Conservation (phyloP, 2,113 vertebrate genomes). For the Microtus pennsylvanicus region DNA sequence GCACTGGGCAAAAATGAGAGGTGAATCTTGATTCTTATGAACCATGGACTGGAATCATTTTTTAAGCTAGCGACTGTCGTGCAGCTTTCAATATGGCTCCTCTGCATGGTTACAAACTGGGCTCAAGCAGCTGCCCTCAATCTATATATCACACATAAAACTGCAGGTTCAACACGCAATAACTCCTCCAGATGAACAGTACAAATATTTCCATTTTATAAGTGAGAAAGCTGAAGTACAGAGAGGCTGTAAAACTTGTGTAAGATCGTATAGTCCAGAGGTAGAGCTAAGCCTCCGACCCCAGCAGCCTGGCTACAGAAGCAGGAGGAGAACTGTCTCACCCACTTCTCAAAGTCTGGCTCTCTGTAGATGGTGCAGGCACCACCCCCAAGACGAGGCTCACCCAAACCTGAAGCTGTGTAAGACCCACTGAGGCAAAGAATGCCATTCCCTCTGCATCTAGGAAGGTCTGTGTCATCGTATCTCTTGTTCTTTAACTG, state of each 20-base stretch:
- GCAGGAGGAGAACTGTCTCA: not conserved
- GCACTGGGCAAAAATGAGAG: not conserved
- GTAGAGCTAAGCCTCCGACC: not conserved
- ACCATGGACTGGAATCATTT: not conserved
- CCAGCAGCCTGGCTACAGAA: not conserved
- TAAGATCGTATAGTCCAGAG: fast-evolving
- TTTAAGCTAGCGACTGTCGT: not conserved
- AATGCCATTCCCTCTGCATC: not conserved
- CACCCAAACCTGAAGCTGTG: not conserved
- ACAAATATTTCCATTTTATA: not conserved
- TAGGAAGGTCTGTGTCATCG: not conserved
- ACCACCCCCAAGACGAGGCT: not conserved
- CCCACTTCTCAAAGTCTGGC: not conserved
- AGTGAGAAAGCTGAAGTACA: not conserved
- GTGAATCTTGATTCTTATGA: not conserved
- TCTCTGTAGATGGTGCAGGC: not conserved
- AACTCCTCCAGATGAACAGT: not conserved
- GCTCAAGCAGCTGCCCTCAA: not conserved
- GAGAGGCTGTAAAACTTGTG: not conserved
- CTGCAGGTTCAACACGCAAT: not conserved
- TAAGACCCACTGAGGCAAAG: fast-evolving
- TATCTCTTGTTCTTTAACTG: not conserved
- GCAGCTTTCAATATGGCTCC: not conserved
- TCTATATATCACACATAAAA: not conserved
- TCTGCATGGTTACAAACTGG: not conserved